Evolutionary conservation across 2,888 invertebrate genomes (phyloP), one percentile per base, ranked within the genome.

Genomic region (Lysandra bellargus): DNA sequence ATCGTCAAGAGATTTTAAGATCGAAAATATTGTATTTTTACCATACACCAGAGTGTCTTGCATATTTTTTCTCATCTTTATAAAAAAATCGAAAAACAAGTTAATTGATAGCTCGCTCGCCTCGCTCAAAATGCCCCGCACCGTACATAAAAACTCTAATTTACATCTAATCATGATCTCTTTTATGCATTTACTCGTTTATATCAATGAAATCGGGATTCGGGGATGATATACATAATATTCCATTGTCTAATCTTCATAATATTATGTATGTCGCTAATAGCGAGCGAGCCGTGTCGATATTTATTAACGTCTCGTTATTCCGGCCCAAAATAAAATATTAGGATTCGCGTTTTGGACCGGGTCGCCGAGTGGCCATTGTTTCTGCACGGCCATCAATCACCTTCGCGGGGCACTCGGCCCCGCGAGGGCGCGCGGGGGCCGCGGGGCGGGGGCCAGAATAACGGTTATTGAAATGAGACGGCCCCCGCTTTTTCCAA

Each of bases 401-500:
- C 94, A 94, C 90, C 86, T 90, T 89, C 87, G 87, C 81, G 83
- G 85, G 85, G 84, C 83, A 72, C 84, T 78, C 79, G 78, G 33
- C 69, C 69, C 14, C 14, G 33, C 14, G 33, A 33, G 64, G 85
- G 82, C 86, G 85, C 87, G 81, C 82, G 80, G 79, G 80, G 80
- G 84, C 81, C 84, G 84, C 83, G 83, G 83, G 86, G 83, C 83
- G 79, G 82, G 81, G 81, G 81, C 78, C 87, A 88, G 89, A 90
- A 90, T 94, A 94, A 94, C 94, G 94, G 94, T 94, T 94, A 94
- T 94, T 94, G 94, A 94, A 94, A 94, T 94, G 94, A 94, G 93
- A 89, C 89, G 89, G 90, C 89, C 90, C 91, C 89, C 90, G 92
- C 92, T 93, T 93, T 94, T 94, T 91, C 91, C 90, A 91, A 94